Evolutionary conservation across 2,888 invertebrate species (phyloP).

Genomic region (Lasioglossum lativentre): DNA sequence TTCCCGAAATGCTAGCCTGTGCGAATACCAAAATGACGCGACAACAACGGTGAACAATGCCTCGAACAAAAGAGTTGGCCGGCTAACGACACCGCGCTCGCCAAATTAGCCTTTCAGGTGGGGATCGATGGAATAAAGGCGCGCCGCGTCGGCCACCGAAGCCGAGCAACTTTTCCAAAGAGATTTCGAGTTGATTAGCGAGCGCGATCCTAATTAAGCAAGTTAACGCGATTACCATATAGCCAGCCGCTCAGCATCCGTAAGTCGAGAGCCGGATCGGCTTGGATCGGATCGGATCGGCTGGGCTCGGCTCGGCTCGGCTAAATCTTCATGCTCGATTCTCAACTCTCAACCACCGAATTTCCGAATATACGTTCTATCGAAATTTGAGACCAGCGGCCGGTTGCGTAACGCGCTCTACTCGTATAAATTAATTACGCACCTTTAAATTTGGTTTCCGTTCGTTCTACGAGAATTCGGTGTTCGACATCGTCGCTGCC

Average conservation of each 20-base stretch:
- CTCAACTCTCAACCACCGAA: constrained; percentile 20
- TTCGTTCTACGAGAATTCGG: background rate
- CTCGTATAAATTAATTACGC: background rate
- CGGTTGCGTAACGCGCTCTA: background rate
- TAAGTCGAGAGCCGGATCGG: constrained; percentile 40
- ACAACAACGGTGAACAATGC: background rate
- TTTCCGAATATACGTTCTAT: constrained; percentile 29
- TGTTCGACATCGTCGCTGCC: background rate
- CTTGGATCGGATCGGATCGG: background rate
- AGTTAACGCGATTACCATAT: constrained; percentile 51
- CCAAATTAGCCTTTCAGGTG: constrained; percentile 27
- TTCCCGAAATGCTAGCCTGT: no score
- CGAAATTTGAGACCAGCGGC: background rate
- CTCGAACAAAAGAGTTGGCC: constrained; percentile 34
- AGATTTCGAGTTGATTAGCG: constrained; percentile 56
- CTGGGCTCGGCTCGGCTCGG: background rate
- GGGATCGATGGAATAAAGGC: constrained; percentile 33
- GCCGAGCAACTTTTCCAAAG: constrained; percentile 29
- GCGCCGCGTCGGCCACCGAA: constrained; percentile 1
- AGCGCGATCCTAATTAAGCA: constrained; percentile 48
- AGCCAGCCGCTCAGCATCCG: constrained; percentile 38
- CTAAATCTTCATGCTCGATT: background rate
- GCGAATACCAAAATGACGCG: constrained; percentile 30
- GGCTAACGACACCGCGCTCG: constrained; percentile 38
- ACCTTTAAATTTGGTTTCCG: background rate